phyloP scores from a whole-genome alignment of 53 echinoderm and acorn worm species.

The Hippasteria phrygiana region DNA sequence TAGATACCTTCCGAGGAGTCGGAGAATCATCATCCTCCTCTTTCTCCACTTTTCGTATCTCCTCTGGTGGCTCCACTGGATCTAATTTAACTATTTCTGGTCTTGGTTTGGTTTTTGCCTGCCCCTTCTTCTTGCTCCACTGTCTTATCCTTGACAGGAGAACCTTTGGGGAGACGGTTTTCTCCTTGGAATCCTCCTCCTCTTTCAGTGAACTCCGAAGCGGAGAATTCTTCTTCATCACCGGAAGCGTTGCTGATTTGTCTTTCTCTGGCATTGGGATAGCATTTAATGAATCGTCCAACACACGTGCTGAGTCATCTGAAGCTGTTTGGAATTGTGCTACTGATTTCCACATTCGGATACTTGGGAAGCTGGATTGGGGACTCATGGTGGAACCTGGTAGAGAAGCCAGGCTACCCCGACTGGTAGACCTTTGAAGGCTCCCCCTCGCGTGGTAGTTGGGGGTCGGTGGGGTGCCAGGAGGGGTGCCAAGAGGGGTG shows the following conservation, averaged over 20 bases:
- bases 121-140: slow-evolving; percentile 37
- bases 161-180: slow-evolving; percentile 34
- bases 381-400: not conserved
- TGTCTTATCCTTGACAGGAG: slow-evolving; percentile 41
- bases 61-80: not conserved
- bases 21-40: not conserved
- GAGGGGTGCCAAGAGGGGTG: too few relatives aligned
- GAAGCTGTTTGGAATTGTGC: slow-evolving; percentile 35
- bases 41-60: not conserved
- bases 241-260: not conserved
- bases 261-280: not conserved
- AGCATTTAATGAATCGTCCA: not conserved
- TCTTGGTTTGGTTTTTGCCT: slow-evolving; percentile 24
- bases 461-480: slow-evolving; percentile 33
- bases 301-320: not conserved
- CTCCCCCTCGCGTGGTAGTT: not conserved
- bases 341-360: slow-evolving; percentile 23
- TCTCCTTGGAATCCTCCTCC: slow-evolving; percentile 21
- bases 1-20: not conserved
- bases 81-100: slow-evolving; percentile 47
- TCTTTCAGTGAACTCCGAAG: slow-evolving; percentile 1
- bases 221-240: not conserved
- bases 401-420: slow-evolving; percentile 27
- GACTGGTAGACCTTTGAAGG: slow-evolving; percentile 11
- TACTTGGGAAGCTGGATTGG: not conserved